Percentiles rank a stretch among this genome's conserved stretches.
Conservation (phyloP, 64 coral and sea anemone genomes). For the Stichodactyla helianthus region DNA sequence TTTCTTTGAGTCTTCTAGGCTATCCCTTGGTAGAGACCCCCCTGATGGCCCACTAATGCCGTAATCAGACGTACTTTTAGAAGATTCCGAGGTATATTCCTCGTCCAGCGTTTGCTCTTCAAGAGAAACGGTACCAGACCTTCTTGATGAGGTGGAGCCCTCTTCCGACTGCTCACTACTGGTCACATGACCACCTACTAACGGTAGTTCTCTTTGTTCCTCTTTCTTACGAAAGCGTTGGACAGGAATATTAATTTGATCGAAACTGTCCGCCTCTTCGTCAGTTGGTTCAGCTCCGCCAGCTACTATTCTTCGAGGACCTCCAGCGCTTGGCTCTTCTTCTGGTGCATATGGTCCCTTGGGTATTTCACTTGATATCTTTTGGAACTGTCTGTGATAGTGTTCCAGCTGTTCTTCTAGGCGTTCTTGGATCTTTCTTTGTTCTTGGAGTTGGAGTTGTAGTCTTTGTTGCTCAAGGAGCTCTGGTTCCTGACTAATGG, state of each 20-base stretch:
- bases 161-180: not conserved
- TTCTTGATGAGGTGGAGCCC: not conserved
- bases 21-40: not conserved
- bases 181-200: not conserved
- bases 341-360: not conserved
- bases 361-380: slow-evolving; percentile 15
- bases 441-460: slow-evolving; percentile 36
- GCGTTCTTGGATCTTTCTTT: slow-evolving; percentile 42
- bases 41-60: not conserved
- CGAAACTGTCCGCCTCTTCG: not conserved
- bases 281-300: not conserved
- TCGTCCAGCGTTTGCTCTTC: slow-evolving; percentile 17
- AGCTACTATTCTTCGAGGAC: not conserved
- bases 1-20: not conserved
- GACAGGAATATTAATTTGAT: not conserved
- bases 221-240: not conserved
- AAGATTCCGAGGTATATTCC: not conserved
- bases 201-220: not conserved
- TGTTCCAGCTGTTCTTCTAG: slow-evolving; percentile 40
- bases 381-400: slow-evolving; percentile 32
- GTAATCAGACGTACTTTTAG: not conserved
- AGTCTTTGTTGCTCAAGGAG: slow-evolving; percentile 50
- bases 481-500: slow-evolving; percentile 19
- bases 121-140: not conserved
- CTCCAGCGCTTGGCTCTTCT: not conserved